phyloP scores from a whole-genome alignment of 2,797 vertebrate genomes.

The Anableps anableps region DNA sequence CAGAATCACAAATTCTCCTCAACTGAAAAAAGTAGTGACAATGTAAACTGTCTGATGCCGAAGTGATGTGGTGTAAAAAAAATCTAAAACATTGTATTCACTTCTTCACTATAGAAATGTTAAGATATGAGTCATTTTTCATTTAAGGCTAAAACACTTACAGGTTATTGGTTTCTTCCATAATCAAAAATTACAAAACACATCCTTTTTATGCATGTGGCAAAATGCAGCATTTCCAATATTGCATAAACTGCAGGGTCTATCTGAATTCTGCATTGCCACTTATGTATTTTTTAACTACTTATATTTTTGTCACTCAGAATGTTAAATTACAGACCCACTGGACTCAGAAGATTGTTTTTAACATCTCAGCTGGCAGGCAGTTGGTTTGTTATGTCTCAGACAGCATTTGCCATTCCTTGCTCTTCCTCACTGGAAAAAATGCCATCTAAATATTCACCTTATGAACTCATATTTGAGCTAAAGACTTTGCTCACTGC shows the following conservation, averaged over 20 bases:
- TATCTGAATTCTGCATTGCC: background rate
- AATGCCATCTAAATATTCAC: background rate
- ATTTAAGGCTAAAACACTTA: background rate
- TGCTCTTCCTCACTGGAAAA: background rate
- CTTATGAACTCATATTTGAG: background rate
- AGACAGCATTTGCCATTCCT: background rate
- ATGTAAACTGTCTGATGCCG: background rate
- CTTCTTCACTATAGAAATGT: background rate
- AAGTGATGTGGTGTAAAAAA: background rate
- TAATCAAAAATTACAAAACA: background rate
- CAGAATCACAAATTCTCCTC: background rate
- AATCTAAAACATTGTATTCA: background rate
- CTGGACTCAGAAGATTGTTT: background rate
- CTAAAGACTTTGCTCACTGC: background rate
- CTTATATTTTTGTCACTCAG: background rate
- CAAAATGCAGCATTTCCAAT: background rate
- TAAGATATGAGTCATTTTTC: background rate
- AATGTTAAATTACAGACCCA: background rate
- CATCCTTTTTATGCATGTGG: background rate
- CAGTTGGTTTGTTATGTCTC: background rate
- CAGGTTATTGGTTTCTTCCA: background rate
- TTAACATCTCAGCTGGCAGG: background rate
- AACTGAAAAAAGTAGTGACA: background rate
- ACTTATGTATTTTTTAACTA: background rate
- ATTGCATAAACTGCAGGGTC: background rate